Evolutionary conservation across 2,888 invertebrate species (phyloP).

Genomic region (Pollenia labialis): DNA sequence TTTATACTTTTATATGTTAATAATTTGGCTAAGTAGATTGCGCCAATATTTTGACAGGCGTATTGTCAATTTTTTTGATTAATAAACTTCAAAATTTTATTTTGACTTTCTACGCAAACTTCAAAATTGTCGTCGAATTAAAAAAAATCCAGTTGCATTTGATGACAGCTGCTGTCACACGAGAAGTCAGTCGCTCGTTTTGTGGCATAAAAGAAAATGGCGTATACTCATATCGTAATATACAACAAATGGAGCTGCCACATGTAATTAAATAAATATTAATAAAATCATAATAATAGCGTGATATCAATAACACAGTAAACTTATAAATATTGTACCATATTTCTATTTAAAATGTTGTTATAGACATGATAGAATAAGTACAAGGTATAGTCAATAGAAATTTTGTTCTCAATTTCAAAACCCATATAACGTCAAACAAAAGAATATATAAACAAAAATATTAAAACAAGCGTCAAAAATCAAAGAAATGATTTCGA

Average conservation of each 20-base stretch:
- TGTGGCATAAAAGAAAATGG: slow-evolving; percentile 64
- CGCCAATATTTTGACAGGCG: slow-evolving; percentile 74
- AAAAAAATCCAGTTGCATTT: slow-evolving; percentile 42
- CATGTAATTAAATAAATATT: not conserved
- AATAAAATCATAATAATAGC: not conserved
- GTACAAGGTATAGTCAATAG: too few species aligned
- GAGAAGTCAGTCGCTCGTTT: slow-evolving; percentile 39
- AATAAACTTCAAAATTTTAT: slow-evolving; percentile 75
- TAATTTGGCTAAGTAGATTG: slow-evolving; percentile 70
- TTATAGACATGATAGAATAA: too few species aligned
- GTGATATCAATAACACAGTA: too few species aligned
- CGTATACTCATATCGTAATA: slow-evolving; percentile 18
- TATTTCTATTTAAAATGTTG: too few species aligned
- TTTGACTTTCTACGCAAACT: slow-evolving; percentile 71
- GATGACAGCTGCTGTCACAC: slow-evolving; percentile 68
- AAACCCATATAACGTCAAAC: too few species aligned
- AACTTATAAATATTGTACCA: too few species aligned
- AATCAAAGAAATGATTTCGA: too few species aligned
- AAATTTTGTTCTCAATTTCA: too few species aligned
- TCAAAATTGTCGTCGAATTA: slow-evolving; percentile 67
- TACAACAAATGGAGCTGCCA: slow-evolving; percentile 38
- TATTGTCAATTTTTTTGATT: slow-evolving; percentile 73
- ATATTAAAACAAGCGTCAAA: too few species aligned
- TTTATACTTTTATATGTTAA: slow-evolving; percentile 73
- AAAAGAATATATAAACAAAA: too few species aligned